Evolutionary conservation across 1,140 invertebrate species (phyloP).

Genomic region (Calephelis nemesis): DNA sequence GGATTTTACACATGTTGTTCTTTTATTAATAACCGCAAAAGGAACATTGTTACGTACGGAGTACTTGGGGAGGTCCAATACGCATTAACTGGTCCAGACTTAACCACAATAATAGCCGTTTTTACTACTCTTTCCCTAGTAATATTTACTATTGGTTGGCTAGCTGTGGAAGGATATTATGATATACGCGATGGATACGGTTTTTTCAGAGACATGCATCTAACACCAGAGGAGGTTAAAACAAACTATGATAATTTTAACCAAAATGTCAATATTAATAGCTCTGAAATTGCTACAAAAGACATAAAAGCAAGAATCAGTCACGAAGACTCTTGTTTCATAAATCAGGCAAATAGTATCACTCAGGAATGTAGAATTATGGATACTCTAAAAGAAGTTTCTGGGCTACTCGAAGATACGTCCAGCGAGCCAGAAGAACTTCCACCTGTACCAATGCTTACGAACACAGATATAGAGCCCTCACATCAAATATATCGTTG

Average conservation of each 20-base stretch:
- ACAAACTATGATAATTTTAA: slow-evolving; percentile 57
- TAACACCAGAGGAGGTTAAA: slow-evolving; percentile 51
- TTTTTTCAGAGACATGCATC: slow-evolving; percentile 61
- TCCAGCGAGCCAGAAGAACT: slow-evolving; percentile 41
- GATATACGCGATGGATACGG: slow-evolving; percentile 62
- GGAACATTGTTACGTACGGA: slow-evolving; percentile 63
- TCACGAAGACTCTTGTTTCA: slow-evolving; percentile 39
- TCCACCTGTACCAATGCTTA: slow-evolving; percentile 46
- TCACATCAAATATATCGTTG: slow-evolving; percentile 45
- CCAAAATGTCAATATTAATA: slow-evolving; percentile 45
- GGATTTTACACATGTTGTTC: slow-evolving; percentile 66
- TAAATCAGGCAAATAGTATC: slow-evolving; percentile 42
- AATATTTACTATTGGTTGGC: slow-evolving; percentile 52
- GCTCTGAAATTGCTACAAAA: slow-evolving; percentile 41
- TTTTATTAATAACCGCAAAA: slow-evolving; percentile 41
- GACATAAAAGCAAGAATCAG: slow-evolving; percentile 51
- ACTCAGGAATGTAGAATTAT: slow-evolving; percentile 53
- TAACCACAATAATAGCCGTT: slow-evolving; percentile 49
- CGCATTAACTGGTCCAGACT: slow-evolving; percentile 45
- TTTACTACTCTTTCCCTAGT: slow-evolving; percentile 53
- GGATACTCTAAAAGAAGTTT: slow-evolving; percentile 32
- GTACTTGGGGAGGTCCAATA: slow-evolving; percentile 51
- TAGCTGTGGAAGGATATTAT: slow-evolving; percentile 54
- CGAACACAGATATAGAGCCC: slow-evolving; percentile 31
- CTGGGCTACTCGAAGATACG: slow-evolving; percentile 27